Conservation (phyloP, 2,113 vertebrate genomes). For the Hepsetus odoe region DNA sequence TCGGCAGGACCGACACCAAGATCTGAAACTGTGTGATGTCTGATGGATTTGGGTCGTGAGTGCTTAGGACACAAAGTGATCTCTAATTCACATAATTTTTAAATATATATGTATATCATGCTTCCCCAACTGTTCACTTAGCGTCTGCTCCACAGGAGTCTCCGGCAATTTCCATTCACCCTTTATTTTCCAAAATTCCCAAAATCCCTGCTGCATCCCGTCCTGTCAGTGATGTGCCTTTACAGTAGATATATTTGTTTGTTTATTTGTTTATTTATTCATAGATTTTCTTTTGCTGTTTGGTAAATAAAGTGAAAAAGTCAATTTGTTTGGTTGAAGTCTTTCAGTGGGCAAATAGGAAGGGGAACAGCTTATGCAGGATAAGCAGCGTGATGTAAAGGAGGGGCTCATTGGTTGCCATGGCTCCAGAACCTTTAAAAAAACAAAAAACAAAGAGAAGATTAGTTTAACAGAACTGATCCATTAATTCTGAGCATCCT, state of each 20-base stretch:
- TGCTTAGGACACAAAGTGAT: constrained; percentile 68
- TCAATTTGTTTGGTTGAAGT: constrained; percentile 62
- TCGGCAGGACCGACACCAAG: constrained; percentile 73
- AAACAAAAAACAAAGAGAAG: not conserved
- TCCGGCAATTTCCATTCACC: constrained; percentile 42
- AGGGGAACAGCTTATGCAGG: constrained; percentile 83
- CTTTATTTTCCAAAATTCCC: constrained; percentile 6
- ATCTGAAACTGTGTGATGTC: constrained; percentile 78
- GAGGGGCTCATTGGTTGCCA: constrained; percentile 77
- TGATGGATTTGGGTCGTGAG: constrained; percentile 65
- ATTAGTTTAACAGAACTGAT: not conserved
- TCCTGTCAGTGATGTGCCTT: constrained; percentile 57
- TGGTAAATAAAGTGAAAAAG: constrained; percentile 66
- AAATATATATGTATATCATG: constrained; percentile 73
- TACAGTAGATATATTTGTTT: constrained; percentile 53
- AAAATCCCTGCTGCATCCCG: not conserved
- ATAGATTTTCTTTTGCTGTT: constrained; percentile 59
- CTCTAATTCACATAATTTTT: constrained; percentile 70
- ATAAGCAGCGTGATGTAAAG: constrained; percentile 81
- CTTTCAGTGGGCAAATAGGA: constrained; percentile 83
- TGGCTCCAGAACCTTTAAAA: constrained; percentile 77
- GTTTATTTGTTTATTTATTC: constrained; percentile 52
- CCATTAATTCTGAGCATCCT: not conserved
- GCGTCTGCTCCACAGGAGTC: constrained; percentile 66
- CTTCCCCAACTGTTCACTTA: constrained; percentile 76